Base-by-base conservation (phyloP, 2,113 vertebrate genomes). In the Pyrgilauda ruficollis region DNA sequence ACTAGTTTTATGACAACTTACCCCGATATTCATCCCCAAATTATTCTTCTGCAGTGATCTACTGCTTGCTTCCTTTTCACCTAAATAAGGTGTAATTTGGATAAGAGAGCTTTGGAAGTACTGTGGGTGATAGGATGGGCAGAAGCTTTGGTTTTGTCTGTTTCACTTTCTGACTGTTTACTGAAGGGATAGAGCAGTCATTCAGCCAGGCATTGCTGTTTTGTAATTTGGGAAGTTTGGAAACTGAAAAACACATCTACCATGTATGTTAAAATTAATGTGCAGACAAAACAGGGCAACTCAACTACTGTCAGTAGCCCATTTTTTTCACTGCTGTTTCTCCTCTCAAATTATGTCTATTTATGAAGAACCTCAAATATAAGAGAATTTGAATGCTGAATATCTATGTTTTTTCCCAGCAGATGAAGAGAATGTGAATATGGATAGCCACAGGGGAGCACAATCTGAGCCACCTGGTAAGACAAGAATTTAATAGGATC, bases 401-500 rank as follows among this genome's bases (percentile, higher is more conserved):
- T 6, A 2, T 28, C 22, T 88, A 8, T 1, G 1, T 91, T 95
- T 15, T 94, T 62, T 93, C 94, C 33, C 75, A 97, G 96, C 94
- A 52, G 97, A 98, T 93, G 96, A 98, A 90, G 97, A 97, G 50
- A 98, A 97, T 62, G 94, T 97, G 33, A 95, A 97, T 74, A 94
- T 97, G 96, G 96, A 98, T 1, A 97, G 92, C 49, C 93, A 97
- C 14, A 91, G 92, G 11, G 96, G 87, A 92, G 79, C 76, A 0
- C 97, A 90, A 11, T 72, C 94, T 30, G 97, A 97, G 46, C 97
- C 97, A n/a, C 87, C 97, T 66, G 98, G 98, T 98, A 94, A 97
- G 97, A 39, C 46, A 82, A 58, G 15, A 72, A 61, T 66, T 30
- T 93, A 81, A 17, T 43, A 43, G 43, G 43, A 43, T 43, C 9